These are phyloP conservation scores for Gorsachius magnificus DNA, from an alignment of 2,797 vertebrate genomes.

Conservation along the genomic window DNA sequence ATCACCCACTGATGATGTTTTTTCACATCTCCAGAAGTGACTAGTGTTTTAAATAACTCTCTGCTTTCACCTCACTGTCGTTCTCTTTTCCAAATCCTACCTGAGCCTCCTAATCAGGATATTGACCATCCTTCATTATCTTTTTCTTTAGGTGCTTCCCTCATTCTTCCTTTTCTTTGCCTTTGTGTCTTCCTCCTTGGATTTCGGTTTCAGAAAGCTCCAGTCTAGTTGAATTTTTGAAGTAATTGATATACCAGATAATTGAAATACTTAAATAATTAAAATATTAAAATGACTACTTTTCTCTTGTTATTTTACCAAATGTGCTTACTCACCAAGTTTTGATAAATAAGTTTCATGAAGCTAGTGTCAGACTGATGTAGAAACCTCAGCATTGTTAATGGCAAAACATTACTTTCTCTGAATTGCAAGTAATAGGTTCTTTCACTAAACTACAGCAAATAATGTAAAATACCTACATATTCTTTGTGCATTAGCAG, in stretches of 20 bases:
- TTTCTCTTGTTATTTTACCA: neutral
- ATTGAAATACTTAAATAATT: neutral
- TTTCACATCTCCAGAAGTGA: neutral
- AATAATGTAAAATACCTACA: neutral
- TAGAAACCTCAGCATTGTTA: neutral
- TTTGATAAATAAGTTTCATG: neutral
- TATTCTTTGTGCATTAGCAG: neutral
- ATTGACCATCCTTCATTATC: neutral
- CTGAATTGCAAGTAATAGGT: neutral
- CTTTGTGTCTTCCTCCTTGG: neutral
- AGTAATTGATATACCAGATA: neutral
- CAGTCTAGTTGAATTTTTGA: neutral
- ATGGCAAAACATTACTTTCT: neutral
- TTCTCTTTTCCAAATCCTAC: neutral
- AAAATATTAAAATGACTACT: neutral
- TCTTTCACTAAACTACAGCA: neutral
- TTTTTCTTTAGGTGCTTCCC: neutral
- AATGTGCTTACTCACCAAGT: neutral
- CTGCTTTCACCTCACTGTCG: neutral
- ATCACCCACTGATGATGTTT: neutral
- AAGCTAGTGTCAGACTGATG: neutral
- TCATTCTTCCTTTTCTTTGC: neutral
- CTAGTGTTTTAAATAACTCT: neutral
- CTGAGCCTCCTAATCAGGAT: neutral
- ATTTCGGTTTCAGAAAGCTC: neutral